Evolutionary conservation across 2,113 vertebrate species (phyloP).

Genomic region (Cervus canadensis): DNA sequence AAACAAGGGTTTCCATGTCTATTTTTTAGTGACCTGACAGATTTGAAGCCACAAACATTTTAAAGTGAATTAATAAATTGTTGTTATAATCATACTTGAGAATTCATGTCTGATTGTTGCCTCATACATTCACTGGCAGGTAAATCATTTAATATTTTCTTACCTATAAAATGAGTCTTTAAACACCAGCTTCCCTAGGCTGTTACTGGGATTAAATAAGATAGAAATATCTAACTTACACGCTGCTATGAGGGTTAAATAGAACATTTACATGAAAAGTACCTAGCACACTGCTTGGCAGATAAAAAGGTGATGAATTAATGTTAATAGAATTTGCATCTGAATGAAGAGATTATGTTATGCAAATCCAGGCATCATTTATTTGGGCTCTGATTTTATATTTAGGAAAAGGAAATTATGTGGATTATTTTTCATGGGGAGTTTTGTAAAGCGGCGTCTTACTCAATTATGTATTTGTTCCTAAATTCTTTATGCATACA

Average conservation of each 20-base stretch:
- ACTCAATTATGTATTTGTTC: neutral
- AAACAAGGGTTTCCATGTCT: neutral
- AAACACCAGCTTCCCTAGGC: neutral
- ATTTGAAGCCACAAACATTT: neutral
- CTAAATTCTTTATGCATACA: neutral
- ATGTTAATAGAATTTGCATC: slow-evolving; percentile 37
- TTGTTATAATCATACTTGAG: neutral
- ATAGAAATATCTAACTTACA: neutral
- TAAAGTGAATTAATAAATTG: neutral
- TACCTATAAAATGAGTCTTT: neutral
- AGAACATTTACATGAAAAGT: slow-evolving; percentile 2
- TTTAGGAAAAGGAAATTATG: neutral
- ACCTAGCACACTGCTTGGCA: neutral
- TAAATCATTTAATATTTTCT: neutral
- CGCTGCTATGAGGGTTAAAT: neutral
- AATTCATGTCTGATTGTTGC: neutral
- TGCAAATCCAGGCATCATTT: slow-evolving; percentile 11
- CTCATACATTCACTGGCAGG: neutral
- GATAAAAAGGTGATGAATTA: slow-evolving; percentile 38
- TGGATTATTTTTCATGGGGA: neutral
- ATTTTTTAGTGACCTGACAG: neutral
- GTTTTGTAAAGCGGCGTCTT: neutral
- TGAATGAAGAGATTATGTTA: slow-evolving; percentile 32
- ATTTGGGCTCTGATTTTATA: neutral
- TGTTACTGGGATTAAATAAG: neutral